These are phyloP conservation scores for Cathartes aura DNA, from an alignment of 2,113 vertebrate genomes.

Conservation along the genomic window DNA sequence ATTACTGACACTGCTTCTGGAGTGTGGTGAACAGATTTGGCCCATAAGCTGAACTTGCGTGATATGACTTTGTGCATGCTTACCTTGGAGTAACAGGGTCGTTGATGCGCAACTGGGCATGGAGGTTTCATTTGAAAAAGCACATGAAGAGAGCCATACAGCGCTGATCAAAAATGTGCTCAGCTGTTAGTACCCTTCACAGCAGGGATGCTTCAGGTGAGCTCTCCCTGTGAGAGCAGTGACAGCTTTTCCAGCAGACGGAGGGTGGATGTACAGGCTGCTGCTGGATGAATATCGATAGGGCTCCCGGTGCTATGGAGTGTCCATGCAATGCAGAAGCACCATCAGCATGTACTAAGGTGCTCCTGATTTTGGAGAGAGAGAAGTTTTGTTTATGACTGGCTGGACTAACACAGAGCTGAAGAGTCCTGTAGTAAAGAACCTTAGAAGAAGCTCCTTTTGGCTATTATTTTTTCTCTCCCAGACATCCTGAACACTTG, in stretches of 20 bases:
- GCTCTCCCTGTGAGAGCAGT: not conserved
- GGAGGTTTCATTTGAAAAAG: not conserved
- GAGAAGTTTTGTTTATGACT: not conserved
- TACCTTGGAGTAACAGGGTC: not conserved
- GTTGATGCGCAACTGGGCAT: not conserved
- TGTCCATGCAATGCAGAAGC: not conserved
- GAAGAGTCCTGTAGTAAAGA: not conserved
- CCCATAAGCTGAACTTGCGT: not conserved
- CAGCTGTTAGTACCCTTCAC: not conserved
- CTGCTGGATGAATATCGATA: not conserved
- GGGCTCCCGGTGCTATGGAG: not conserved
- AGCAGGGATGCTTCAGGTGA: not conserved
- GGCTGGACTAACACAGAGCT: not conserved
- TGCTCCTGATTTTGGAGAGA: not conserved
- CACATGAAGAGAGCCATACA: not conserved
- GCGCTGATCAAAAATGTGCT: not conserved
- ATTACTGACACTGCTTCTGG: not conserved
- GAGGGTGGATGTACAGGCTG: not conserved
- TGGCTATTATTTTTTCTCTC: not conserved
- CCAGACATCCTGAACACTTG: not conserved
- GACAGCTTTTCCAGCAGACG: not conserved
- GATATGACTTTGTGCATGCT: fast-evolving
- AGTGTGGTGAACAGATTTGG: not conserved
- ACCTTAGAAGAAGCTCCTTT: not conserved
- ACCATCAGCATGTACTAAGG: not conserved